Evolutionary conservation across 2,888 invertebrate species (phyloP).

Genomic region (Marasmarcha lunaedactyla): DNA sequence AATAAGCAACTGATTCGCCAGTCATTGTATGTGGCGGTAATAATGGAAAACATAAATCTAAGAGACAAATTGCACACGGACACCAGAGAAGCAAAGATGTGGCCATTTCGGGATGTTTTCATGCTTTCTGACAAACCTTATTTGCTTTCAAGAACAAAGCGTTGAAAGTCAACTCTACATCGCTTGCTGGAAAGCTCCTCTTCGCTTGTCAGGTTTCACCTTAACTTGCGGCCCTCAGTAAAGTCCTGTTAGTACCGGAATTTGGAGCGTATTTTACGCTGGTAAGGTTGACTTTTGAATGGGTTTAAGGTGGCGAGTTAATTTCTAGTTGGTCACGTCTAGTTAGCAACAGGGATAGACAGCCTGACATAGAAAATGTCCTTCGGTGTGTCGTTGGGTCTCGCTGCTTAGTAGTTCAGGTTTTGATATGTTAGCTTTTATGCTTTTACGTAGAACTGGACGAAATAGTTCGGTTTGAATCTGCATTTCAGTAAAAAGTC

Average conservation of each 20-base stretch:
- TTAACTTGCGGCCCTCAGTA: too few species aligned
- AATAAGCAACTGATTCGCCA: not conserved
- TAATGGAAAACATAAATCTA: slow-evolving; percentile 59
- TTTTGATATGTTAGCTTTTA: too few species aligned
- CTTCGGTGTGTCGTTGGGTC: slow-evolving; percentile 1
- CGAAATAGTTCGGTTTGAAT: too few species aligned
- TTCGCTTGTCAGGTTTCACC: too few species aligned
- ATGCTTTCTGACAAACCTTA: slow-evolving; percentile 46
- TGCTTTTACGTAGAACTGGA: too few species aligned
- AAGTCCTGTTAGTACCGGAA: too few species aligned
- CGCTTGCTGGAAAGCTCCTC: too few species aligned
- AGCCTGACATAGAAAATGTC: slow-evolving; percentile 38
- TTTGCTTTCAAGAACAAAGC: too few species aligned
- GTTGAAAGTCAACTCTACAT: too few species aligned
- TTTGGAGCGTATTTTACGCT: not conserved
- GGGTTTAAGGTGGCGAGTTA: slow-evolving; percentile 24
- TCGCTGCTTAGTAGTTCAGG: too few species aligned
- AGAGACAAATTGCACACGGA: slow-evolving; percentile 50
- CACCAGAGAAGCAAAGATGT: slow-evolving; percentile 41
- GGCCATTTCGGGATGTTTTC: slow-evolving; percentile 37
- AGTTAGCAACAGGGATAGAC: slow-evolving; percentile 32
- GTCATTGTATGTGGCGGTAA: slow-evolving; percentile 28
- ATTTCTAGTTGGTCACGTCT: slow-evolving; percentile 51
- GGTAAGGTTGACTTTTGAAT: slow-evolving; percentile 22
- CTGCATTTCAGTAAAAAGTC: too few species aligned